A percentile compares a stretch with the other conserved stretches of the same genome.
Conservation (phyloP, 2,797 vertebrate genomes). For the Hylomyscus alleni region DNA sequence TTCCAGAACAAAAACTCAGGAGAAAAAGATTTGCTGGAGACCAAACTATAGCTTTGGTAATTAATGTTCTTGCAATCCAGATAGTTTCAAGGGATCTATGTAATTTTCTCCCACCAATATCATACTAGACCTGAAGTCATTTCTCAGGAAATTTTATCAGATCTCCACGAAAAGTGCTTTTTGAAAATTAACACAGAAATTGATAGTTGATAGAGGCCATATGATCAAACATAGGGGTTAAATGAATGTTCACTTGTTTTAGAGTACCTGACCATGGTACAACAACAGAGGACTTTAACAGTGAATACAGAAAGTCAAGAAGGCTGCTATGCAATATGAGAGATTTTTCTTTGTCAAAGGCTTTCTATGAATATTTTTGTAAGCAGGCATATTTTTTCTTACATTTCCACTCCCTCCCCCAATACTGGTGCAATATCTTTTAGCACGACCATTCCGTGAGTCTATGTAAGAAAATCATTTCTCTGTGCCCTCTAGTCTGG, state of each 20-base stretch:
- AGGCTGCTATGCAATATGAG: background rate
- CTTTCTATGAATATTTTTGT: background rate
- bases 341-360: background rate
- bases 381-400: background rate
- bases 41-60: constrained; percentile 94
- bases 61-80: constrained; percentile 92
- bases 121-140: constrained; percentile 91
- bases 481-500: too few relatives aligned
- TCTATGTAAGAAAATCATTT: constrained; percentile 8
- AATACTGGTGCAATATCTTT: background rate
- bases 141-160: constrained; percentile 90
- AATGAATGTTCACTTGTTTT: constrained; percentile 72
- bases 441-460: background rate
- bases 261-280: background rate
- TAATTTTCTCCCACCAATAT: constrained; percentile 94
- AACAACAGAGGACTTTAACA: background rate
- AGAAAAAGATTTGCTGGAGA: constrained; percentile 95
- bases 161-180: constrained; percentile 93
- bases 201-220: constrained; percentile 94
- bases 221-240: constrained; percentile 94
- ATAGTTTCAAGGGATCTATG: constrained; percentile 91
- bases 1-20: constrained; percentile 94
- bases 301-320: background rate
- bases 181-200: constrained; percentile 92
- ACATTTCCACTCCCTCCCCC: too few relatives aligned